Evolutionary conservation across 2,797 vertebrate genomes (phyloP).

Genomic region (Peromyscus attwateri): DNA sequence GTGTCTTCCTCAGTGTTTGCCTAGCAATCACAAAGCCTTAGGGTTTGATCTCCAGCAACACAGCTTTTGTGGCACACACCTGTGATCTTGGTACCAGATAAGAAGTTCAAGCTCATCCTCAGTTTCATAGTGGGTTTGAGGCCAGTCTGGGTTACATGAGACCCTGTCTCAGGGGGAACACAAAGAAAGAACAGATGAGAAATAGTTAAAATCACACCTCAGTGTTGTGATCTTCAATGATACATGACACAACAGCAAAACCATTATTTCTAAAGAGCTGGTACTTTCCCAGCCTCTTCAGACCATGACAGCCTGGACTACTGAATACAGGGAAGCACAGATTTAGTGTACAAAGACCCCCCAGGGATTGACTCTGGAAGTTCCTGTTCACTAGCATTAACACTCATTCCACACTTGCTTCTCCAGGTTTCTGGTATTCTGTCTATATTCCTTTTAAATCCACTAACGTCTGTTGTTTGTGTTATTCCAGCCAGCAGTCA

Average conservation of each 20-base stretch:
- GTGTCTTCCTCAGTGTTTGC: not conserved
- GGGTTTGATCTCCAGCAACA: not conserved
- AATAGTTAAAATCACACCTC: not conserved
- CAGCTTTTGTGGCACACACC: not conserved
- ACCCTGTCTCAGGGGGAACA: not conserved
- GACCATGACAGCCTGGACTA: not conserved
- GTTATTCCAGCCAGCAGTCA: not conserved
- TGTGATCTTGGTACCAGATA: not conserved
- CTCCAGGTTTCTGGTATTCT: not conserved
- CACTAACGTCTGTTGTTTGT: not conserved
- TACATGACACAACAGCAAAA: not conserved
- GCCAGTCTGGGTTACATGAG: not conserved
- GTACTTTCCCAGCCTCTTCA: not conserved
- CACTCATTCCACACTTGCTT: not conserved
- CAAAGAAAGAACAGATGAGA: not conserved
- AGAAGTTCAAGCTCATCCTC: not conserved
- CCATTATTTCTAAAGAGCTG: not conserved
- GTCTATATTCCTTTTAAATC: conserved; percentile 11
- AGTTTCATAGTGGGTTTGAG: not conserved
- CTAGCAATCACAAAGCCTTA: not conserved
- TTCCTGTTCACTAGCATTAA: not conserved
- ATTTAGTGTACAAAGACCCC: not conserved
- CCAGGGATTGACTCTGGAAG: not conserved
- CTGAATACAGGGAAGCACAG: not conserved
- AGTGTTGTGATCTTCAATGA: accelerated